Evolutionary conservation across 2,888 invertebrate genomes (phyloP), one percentile per base, ranked within the genome.

Genomic region (Homarus gammarus): DNA sequence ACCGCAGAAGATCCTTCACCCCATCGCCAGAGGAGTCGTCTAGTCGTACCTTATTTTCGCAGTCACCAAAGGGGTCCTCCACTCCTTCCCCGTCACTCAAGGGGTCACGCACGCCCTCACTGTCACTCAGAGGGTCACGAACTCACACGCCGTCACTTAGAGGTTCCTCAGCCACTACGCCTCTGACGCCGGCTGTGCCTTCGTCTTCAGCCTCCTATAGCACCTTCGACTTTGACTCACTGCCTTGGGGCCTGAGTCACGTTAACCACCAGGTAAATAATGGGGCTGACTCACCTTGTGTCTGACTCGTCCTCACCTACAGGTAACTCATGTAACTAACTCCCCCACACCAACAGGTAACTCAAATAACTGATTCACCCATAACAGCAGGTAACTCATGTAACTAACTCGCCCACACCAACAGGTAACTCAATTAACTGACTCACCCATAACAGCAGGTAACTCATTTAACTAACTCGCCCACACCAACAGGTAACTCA

Each of bases 241-340:
- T 87, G 31, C 70, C 70, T 27, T 87, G 87, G 87, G 87, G 87
- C 27, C 78, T 87, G 5, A 40, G 31, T 15, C 87, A 72, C 72
- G 70, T 87, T 31, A 72, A 87, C 18, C 79, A 87, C 73, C 87
- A 87, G 87, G 87, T 87, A 87, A 79, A 2, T 33, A 12, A 12
- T 56, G 22, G 2, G 22, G 10, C 56, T 18, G 12, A 56, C 56
- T 12, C 8, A 49, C 49, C 49, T 12, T 12, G 10, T 49, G 8
- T 49, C 49, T 1, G 15, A 49, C 49, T 49, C 49, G 10, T 1
- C 10, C 15, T 31, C 2, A 31, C 27, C n/a, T n/a, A n/a, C n/a
- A n/a, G n/a, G n/a, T n/a, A n/a, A n/a, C n/a, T n/a, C n/a, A n/a
- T n/a, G n/a, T n/a, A n/a, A n/a, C n/a, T n/a, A n/a, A n/a, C n/a